Percentiles rank a stretch among this genome's conserved stretches.
Conservation (phyloP, 2,888 invertebrate species). For the Leistus spinibarbis region DNA sequence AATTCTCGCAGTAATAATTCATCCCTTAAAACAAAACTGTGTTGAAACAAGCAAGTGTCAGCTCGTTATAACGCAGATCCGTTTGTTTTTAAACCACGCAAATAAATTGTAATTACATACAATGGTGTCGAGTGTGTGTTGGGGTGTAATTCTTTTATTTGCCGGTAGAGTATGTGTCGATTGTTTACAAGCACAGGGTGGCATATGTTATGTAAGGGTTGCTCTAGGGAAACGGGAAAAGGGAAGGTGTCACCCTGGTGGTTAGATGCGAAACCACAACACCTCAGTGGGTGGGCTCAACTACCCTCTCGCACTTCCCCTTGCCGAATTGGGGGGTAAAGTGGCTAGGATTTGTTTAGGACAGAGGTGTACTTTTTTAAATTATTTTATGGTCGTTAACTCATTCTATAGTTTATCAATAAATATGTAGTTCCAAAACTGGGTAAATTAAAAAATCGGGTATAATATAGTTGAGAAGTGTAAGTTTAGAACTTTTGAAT, state of each 20-base stretch:
- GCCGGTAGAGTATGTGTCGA: not conserved
- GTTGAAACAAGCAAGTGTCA: not conserved
- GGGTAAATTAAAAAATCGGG: too few relatives aligned
- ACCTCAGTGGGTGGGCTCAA: conserved; percentile 31
- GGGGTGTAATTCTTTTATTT: conserved; percentile 5
- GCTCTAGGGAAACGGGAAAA: not conserved
- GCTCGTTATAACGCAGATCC: not conserved
- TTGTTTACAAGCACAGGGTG: not conserved
- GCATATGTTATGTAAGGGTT: not conserved
- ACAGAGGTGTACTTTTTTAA: not conserved
- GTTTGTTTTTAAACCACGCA: conserved; percentile 1
- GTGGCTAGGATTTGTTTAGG: not conserved
- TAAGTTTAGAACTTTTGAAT: not conserved
- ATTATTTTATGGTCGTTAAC: not conserved
- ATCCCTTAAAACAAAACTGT: not conserved
- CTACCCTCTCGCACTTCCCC: conserved; percentile 4
- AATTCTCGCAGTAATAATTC: not conserved
- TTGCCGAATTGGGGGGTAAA: not conserved
- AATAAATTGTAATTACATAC: not conserved
- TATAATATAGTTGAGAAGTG: not conserved
- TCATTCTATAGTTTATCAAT: not conserved
- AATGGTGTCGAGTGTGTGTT: not conserved
- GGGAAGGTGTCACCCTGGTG: conserved; percentile 11
- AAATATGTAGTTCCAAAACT: too few relatives aligned
- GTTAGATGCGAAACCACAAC: conserved; percentile 32